A percentile compares a stretch with the other conserved stretches of the same genome.
phyloP scores from a whole-genome alignment of 2,888 invertebrate genomes.

The Spisula solida region DNA sequence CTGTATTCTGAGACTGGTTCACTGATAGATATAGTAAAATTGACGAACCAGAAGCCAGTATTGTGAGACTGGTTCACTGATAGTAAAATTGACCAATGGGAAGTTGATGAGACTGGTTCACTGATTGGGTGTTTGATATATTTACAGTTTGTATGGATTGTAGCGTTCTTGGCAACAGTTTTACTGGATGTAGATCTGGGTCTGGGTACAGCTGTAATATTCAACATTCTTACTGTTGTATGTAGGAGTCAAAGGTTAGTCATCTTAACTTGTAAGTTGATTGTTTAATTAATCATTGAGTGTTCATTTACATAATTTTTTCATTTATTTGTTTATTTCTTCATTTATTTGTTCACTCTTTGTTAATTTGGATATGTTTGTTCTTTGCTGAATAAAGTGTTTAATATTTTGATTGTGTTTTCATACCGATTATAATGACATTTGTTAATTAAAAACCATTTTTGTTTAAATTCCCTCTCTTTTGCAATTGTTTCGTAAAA shows the following conservation, averaged over 20 bases:
- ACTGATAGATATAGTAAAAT: too few relatives aligned
- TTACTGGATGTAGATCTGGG: conserved; percentile 95
- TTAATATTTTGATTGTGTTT: too few relatives aligned
- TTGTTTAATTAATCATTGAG: neutral
- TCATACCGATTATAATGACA: too few relatives aligned
- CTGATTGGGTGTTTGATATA: neutral
- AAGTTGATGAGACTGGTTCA: too few relatives aligned
- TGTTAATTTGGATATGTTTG: neutral
- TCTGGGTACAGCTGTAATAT: conserved; percentile 92
- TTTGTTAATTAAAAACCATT: too few relatives aligned
- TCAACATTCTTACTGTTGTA: conserved; percentile 93
- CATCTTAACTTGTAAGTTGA: neutral
- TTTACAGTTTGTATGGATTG: conserved; percentile 90
- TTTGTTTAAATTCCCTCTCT: neutral
- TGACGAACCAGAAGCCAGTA: too few relatives aligned
- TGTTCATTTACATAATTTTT: neutral
- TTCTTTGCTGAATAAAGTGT: too few relatives aligned
- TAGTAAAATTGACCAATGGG: too few relatives aligned
- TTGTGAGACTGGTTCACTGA: too few relatives aligned
- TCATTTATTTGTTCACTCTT: neutral
- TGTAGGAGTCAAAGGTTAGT: conserved; percentile 89
- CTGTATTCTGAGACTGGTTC: too few relatives aligned
- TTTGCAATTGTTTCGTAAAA: neutral
- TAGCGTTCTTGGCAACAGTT: conserved; percentile 93
- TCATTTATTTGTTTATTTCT: neutral